A percentile compares a stretch with the other conserved stretches of the same genome.
phyloP scores from a whole-genome alignment of 2,888 invertebrate species.

The Drosophila melanocephala region DNA sequence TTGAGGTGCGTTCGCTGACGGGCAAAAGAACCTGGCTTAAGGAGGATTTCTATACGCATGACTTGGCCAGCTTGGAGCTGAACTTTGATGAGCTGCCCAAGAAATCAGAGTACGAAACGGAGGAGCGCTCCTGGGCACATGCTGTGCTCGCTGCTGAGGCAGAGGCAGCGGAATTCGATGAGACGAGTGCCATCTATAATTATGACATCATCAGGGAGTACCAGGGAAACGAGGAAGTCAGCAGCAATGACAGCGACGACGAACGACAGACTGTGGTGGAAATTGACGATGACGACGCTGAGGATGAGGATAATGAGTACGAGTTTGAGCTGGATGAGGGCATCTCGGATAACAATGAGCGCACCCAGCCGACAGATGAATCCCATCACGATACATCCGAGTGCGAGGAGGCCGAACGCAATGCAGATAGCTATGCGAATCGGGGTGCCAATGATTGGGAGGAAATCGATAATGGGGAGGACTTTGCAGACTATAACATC shows the following conservation, averaged over 20 bases:
- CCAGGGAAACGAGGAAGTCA: slow-evolving; percentile 67
- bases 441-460: slow-evolving; percentile 83
- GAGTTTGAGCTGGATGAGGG: slow-evolving; percentile 83
- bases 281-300: slow-evolving; percentile 78
- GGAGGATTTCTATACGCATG: slow-evolving; percentile 76
- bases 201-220: slow-evolving; percentile 53
- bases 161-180: slow-evolving; percentile 71
- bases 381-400: slow-evolving; percentile 85
- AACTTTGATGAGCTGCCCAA: slow-evolving; percentile 10
- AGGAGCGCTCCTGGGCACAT: slow-evolving; percentile 64
- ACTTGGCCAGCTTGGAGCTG: slow-evolving; percentile 44
- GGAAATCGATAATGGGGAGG: slow-evolving; percentile 62
- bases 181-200: slow-evolving; percentile 67
- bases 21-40: slow-evolving; percentile 80
- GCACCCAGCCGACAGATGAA: slow-evolving; percentile 83
- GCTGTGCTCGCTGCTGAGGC: slow-evolving; percentile 73
- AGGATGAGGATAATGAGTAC: slow-evolving; percentile 53
- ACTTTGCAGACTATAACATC: slow-evolving; percentile 46
- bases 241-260: slow-evolving; percentile 83
- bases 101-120: slow-evolving; percentile 21
- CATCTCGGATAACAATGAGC: slow-evolving; percentile 83
- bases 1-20: slow-evolving; percentile 76
- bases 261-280: slow-evolving; percentile 84
- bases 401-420: slow-evolving; percentile 84
- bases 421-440: slow-evolving; percentile 82